Evolutionary conservation across 2,888 invertebrate genomes (phyloP), one percentile per base, ranked within the genome.

Genomic region (Slavum lentiscoides): DNA sequence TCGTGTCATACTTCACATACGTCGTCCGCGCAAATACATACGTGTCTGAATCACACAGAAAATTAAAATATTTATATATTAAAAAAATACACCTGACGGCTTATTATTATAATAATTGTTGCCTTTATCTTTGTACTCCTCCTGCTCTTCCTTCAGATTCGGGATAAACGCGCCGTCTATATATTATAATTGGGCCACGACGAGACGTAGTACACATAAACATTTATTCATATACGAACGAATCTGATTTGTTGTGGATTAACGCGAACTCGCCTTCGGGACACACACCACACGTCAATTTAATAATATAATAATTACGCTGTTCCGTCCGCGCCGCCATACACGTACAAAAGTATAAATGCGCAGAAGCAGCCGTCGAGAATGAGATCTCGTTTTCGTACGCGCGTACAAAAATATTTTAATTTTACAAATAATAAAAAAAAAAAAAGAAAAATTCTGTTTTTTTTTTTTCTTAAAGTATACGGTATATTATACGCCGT

Each of bases 211-310:
- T 53, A 53, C 0, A 53, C 53, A 6, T 49, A 49, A 11, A 49
- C 53, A 53, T 30, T 30, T 30, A 30, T 30, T 30, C 30, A 4
- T 30, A 4, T 30, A 49, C 13, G 49, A 11, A 49, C 5, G 13
- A 49, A 49, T 49, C 49, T 6, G 9, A 53, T 53, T 4, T 15
- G 17, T 53, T 13, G 21, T 55, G 66, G 69, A 77, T 77, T 70
- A 53, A 62, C 70, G 70, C 70, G 39, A 62, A 70, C 70, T 64
- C 53, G 80, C 80, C 80, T 77, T 64, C 70, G 64, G 70, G 62
- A 72, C 39, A 58, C 59, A 30, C 30, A 30, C 30, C 30, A 69
- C 39, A 67, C 75, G 75, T 75, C 75, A 75, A 21, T 67, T 39
- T 59, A 67, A 75, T 75, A 67, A 39, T 30, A 30, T 2, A 2